Base-by-base conservation (phyloP, 2,113 vertebrate species). In the Nematolebias whitei region DNA sequence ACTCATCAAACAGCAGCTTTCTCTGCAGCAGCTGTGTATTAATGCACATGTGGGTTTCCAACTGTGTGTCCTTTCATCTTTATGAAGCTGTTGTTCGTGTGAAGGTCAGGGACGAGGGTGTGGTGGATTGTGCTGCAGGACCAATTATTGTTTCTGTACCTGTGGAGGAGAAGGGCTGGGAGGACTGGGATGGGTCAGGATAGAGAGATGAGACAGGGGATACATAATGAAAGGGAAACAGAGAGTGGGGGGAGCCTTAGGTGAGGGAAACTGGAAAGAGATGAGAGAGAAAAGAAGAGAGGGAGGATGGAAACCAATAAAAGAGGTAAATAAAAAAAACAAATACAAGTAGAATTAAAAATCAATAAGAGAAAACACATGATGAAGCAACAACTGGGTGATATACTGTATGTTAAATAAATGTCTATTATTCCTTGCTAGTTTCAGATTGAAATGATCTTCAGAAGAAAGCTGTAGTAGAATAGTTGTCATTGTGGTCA, bases 61-160 rank as follows among this genome's bases (percentile, higher is more conserved):
- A 23, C 16, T 74, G 62, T 61, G 77, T 68, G 51, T 71, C 44
- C 61, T 47, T 64, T 48, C 67, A 58, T 12, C 59, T 59, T 57
- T 48, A n/a, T 55, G 48, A 64, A 68, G 76, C 48, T 67, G 74
- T 68, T 71, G 62, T 76, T 39, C 43, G 59, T 13, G 64, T 19
- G 62, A 76, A 43, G 48, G 9, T 67, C 51, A 56, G 68, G 24
- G 72, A 61, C 38, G 50, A 56, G 72, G 75, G 73, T 74, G 78
- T 82, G 71, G 61, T 49, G 68, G 76, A 49, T 67, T 63, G 78
- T 7, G 50, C 39, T 71, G 76, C 76, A 82, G 59, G 47, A 77
- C 78, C 87, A 87, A 90, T 87, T 88, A 87, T 75, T 80, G 35
- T 79, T 82, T 68, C 60, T 86, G 71, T 85, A 68, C 72, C 67